These are phyloP conservation scores for Bovichtus diacanthus DNA, from an alignment of 2,797 vertebrate genomes.

Conservation along the genomic window DNA sequence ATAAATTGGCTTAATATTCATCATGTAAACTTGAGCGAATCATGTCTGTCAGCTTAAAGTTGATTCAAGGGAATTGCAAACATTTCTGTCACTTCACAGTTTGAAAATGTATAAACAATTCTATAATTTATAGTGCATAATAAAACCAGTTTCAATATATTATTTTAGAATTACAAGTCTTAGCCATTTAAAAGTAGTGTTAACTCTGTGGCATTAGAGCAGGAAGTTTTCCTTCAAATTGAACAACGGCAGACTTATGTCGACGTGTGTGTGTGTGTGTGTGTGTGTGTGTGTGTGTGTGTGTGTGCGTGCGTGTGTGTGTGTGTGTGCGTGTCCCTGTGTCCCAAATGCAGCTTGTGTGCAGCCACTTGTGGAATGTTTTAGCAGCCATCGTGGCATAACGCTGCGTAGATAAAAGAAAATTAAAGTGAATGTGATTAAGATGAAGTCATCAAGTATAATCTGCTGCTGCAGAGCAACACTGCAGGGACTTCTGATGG, in stretches of 20 bases:
- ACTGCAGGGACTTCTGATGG: constrained; percentile 60
- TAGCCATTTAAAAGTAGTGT: constrained; percentile 19
- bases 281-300: constrained; percentile 1
- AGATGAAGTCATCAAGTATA: constrained; percentile 83
- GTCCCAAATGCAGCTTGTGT: constrained; percentile 37
- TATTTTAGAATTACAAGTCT: not conserved
- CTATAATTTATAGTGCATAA: not conserved
- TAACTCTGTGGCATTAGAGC: constrained; percentile 21
- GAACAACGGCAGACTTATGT: constrained; percentile 27
- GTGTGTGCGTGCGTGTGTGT: not conserved
- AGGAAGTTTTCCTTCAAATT: constrained; percentile 48
- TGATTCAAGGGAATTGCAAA: not conserved
- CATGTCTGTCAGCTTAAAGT: not conserved
- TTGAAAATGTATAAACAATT: not conserved
- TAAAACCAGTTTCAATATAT: not conserved
- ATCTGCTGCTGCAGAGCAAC: constrained; percentile 70
- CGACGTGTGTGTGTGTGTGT: not conserved
- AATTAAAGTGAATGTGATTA: constrained; percentile 84
- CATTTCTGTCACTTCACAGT: not conserved
- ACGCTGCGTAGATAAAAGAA: constrained; percentile 75
- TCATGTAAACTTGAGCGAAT: not conserved
- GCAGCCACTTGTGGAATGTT: constrained; percentile 68
- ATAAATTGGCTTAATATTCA: not conserved
- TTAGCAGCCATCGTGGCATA: constrained; percentile 51
- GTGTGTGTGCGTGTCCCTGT: not conserved